Evolutionary conservation across 2,113 vertebrate genomes (phyloP).

Genomic region (Gadus macrocephalus): DNA sequence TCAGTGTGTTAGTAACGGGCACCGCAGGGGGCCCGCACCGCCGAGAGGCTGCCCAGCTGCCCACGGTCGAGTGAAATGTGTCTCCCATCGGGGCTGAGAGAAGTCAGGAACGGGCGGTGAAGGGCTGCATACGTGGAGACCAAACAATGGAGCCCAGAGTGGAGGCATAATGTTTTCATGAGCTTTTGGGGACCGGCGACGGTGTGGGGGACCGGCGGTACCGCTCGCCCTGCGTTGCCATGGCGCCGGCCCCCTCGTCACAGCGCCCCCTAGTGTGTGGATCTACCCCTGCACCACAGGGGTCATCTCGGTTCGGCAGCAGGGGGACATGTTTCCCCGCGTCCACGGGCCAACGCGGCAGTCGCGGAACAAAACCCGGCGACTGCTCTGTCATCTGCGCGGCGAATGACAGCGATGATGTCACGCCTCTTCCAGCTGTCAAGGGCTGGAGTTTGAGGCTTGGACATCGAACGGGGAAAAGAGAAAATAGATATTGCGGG

Average conservation of each 20-base stretch:
- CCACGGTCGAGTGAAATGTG: conserved; percentile 51
- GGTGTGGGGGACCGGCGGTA: conserved; percentile 35
- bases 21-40: conserved; percentile 21
- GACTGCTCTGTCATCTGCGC: neutral
- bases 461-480: neutral
- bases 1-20: conserved; percentile 19
- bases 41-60: conserved; percentile 21
- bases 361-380: neutral
- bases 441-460: neutral
- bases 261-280: conserved; percentile 27
- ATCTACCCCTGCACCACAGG: conserved; percentile 19
- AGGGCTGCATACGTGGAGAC: conserved; percentile 17
- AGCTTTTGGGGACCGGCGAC: conserved; percentile 38
- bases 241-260: conserved; percentile 1
- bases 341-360: conserved; percentile 7
- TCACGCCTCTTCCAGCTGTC: neutral
- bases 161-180: conserved; percentile 64
- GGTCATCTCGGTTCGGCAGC: conserved; percentile 48
- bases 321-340: neutral
- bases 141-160: conserved; percentile 50
- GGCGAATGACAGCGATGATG: neutral
- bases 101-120: conserved; percentile 24
- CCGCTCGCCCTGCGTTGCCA: conserved; percentile 18
- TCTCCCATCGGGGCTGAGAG: conserved; percentile 60
- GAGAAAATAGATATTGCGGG: neutral